Base-by-base conservation (phyloP, 2,113 vertebrate species). In the Hiodon tergisus region DNA sequence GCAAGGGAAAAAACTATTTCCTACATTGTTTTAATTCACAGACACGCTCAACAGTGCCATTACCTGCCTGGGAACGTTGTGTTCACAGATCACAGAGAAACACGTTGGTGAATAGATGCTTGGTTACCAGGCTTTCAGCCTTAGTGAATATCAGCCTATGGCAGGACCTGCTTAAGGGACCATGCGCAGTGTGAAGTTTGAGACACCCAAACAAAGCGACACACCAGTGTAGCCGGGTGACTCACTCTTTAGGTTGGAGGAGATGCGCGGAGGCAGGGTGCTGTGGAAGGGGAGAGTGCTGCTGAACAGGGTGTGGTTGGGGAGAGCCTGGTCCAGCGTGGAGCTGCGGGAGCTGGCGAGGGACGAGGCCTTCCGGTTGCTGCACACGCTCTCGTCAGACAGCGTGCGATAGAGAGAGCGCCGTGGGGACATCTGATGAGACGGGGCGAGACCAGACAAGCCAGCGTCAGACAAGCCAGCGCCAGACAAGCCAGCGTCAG, bases 321-420 rank as follows among this genome's bases (percentile, higher is more conserved):
- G 91, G 84, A 92, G 72, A 1, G 88, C 92, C 55, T 94, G 93
- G 79, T 95, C 94, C 3, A 94, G 87, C 69, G 93, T 67, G 3
- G 93, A 94, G 62, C 92, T 94, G 0, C 90, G 90, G n/a, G 93
- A 94, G 71, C 92, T 91, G 66, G 87, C 88, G 0, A 92, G 89
- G 14, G 93, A 93, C 11, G 91, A 90, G 3, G 87, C 90, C 81
- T 90, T 89, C 17, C 92, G 87, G 59, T 90, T 89, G 84, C 92
- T 92, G 84, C 93, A 93, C 31, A 95, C 84, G 46, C 94, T 94
- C 71, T 95, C 94, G 4, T 94, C 94, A 0, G 94, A 95, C 4
- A 95, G 82, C 0, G 93, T 95, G 72, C 94, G 91, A 72, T 92
- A 93, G 17, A 95, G 84, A 0, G 88, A 88, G 73, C 89, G 90